Conservation (phyloP, 1,140 invertebrate genomes). For the Melipona quadrifasciata region DNA sequence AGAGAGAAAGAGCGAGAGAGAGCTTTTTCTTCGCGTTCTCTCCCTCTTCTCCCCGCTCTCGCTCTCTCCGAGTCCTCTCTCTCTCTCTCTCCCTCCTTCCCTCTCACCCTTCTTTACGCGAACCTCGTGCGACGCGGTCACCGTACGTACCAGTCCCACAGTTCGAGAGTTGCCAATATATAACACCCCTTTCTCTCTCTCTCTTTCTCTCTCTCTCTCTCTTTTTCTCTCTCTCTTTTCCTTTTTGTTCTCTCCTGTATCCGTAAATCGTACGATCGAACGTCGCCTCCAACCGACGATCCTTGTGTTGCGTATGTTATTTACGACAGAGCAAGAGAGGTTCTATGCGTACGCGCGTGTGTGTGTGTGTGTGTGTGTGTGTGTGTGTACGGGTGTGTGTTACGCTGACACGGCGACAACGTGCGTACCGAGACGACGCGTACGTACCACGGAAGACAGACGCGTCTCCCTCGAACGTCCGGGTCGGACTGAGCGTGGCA, state of each 20-base stretch:
- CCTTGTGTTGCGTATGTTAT: not conserved
- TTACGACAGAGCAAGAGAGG: constrained; percentile 22
- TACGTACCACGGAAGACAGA: constrained; percentile 58
- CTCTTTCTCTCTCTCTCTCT: not conserved
- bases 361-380: not conserved
- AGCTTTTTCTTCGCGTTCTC: constrained; percentile 67
- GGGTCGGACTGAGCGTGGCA: constrained; percentile 76
- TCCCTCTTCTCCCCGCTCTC: constrained; percentile 39
- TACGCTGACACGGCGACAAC: constrained; percentile 38
- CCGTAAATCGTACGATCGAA: constrained; percentile 20
- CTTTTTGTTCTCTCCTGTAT: not conserved
- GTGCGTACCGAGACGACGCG: constrained; percentile 49
- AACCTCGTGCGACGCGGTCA: constrained; percentile 51
- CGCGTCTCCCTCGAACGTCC: constrained; percentile 78
- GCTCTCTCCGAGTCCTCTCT: constrained; percentile 1
- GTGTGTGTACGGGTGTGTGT: not conserved
- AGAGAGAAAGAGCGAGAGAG: constrained; percentile 54
- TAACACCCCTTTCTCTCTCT: not conserved
- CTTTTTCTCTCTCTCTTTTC: not conserved
- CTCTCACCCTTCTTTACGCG: constrained; percentile 39
- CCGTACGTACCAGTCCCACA: constrained; percentile 1
- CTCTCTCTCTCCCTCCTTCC: constrained; percentile 38
- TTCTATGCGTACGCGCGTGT: too few relatives aligned
- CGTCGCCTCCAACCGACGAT: not conserved
- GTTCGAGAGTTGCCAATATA: constrained; percentile 3